These are phyloP conservation scores for Villa cingulata DNA, from an alignment of 2,888 invertebrate genomes.

Conservation along the genomic window DNA sequence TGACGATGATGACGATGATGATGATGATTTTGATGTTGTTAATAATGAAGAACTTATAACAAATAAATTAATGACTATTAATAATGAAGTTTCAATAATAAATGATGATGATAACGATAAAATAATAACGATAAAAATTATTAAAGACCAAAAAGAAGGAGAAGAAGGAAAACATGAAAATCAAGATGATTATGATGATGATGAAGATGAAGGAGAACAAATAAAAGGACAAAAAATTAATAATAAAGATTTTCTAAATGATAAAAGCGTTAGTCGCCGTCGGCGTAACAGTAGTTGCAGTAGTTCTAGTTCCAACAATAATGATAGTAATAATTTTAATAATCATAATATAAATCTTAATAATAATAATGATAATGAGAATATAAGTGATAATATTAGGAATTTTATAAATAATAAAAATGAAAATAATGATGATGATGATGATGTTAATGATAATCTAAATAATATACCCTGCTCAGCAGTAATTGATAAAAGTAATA, in stretches of 20 bases:
- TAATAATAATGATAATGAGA: not conserved
- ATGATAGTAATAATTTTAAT: not conserved
- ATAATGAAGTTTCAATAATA: too few species aligned
- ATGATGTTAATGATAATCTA: not conserved
- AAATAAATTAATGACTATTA: not conserved
- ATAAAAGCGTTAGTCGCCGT: slow-evolving; percentile 1
- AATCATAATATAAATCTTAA: not conserved
- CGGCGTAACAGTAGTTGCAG: slow-evolving; percentile 1
- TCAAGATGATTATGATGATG: not conserved
- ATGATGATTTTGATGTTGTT: not conserved
- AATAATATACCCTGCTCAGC: not conserved
- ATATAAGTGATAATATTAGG: not conserved
- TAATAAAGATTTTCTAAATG: not conserved
- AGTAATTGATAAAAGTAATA: not conserved
- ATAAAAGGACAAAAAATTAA: not conserved
- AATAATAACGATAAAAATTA: not conserved
- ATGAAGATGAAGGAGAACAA: not conserved
- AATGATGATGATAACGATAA: not conserved
- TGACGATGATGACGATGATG: not conserved
- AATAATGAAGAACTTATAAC: not conserved
- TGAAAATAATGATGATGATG: not conserved
- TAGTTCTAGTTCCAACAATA: slow-evolving; percentile 2
- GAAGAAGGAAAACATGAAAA: not conserved
- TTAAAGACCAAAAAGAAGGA: not conserved
- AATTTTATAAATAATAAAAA: not conserved